Percentiles rank a stretch among this genome's conserved stretches.
phyloP scores from a whole-genome alignment of 2,888 invertebrate species.

The Mesorhabditis sp. region DNA sequence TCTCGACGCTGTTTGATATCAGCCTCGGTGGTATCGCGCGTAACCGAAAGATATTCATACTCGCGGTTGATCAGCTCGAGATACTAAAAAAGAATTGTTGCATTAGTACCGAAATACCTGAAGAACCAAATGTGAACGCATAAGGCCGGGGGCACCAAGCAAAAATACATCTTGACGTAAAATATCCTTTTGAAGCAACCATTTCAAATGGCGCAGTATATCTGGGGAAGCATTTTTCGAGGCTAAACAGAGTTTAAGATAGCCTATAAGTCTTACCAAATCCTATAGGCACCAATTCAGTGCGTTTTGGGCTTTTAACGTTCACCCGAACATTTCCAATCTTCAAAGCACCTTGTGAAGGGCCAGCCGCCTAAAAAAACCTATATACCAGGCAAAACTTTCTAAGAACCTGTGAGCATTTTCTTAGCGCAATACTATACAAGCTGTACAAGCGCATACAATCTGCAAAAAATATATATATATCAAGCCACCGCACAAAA shows the following conservation, averaged over 20 bases:
- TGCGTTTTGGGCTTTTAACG: conserved; percentile 65
- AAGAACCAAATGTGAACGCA: conserved; percentile 77
- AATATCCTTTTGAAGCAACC: conserved; percentile 92
- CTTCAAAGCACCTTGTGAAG: conserved; percentile 21
- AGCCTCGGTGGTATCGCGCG: conserved; percentile 91
- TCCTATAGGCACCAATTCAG: conserved; percentile 79
- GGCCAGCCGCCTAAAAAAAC: neutral
- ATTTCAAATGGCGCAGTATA: conserved; percentile 76
- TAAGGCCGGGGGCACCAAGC: conserved; percentile 82
- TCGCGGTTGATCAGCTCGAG: conserved; percentile 79
- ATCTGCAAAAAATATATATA: neutral
- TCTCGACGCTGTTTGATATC: conserved; percentile 92
- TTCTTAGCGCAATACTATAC: neutral
- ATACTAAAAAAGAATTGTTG: conserved; percentile 34
- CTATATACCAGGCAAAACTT: neutral
- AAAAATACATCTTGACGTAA: conserved; percentile 91
- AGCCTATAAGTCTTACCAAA: conserved; percentile 65
- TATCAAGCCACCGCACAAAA: no score
- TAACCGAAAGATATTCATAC: conserved; percentile 85
- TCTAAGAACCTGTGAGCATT: neutral
- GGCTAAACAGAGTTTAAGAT: conserved; percentile 15
- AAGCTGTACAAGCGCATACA: neutral
- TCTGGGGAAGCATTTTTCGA: conserved; percentile 65
- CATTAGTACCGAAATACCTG: conserved; percentile 61
- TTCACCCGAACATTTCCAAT: conserved; percentile 39